A percentile compares a stretch with the other conserved stretches of the same genome.
These are phyloP conservation scores for Tridacna crocea DNA, from an alignment of 2,888 invertebrate species.

Conservation along the genomic window DNA sequence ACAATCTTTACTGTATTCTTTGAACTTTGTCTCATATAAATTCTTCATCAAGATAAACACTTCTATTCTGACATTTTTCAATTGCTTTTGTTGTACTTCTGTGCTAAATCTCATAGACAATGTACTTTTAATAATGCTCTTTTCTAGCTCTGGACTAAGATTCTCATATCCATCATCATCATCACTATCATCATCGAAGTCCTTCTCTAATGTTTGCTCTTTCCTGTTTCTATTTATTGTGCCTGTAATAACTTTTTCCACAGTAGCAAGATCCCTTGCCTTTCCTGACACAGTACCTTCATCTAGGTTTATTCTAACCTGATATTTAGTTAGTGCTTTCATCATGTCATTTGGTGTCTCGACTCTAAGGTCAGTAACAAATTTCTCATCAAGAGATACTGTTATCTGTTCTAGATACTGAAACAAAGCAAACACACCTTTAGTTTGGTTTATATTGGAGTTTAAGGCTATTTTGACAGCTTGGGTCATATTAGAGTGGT, in stretches of 20 bases:
- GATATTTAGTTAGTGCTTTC: not conserved
- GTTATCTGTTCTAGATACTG: conserved; percentile 3
- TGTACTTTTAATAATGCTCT: not conserved
- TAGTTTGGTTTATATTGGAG: too few relatives aligned
- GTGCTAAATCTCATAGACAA: not conserved
- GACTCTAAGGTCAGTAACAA: not conserved
- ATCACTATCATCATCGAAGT: not conserved
- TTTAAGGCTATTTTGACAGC: too few relatives aligned
- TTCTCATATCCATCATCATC: not conserved
- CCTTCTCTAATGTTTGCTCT: not conserved
- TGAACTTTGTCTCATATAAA: not conserved
- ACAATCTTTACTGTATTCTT: not conserved
- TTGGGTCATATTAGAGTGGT: too few relatives aligned
- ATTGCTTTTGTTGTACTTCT: not conserved
- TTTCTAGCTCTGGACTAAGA: not conserved
- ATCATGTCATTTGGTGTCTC: not conserved
- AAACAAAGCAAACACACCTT: not conserved
- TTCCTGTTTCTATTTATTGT: not conserved
- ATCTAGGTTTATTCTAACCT: not conserved
- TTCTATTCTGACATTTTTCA: conserved; percentile 5
- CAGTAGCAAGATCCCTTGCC: not conserved
- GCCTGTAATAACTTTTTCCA: not conserved
- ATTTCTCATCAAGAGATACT: not conserved
- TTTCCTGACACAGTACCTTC: not conserved
- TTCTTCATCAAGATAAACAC: not conserved